A percentile compares a stretch with the other conserved stretches of the same genome.
Conservation (phyloP, 2,113 vertebrate species). For the Hypocryptadius cinnamomeus region DNA sequence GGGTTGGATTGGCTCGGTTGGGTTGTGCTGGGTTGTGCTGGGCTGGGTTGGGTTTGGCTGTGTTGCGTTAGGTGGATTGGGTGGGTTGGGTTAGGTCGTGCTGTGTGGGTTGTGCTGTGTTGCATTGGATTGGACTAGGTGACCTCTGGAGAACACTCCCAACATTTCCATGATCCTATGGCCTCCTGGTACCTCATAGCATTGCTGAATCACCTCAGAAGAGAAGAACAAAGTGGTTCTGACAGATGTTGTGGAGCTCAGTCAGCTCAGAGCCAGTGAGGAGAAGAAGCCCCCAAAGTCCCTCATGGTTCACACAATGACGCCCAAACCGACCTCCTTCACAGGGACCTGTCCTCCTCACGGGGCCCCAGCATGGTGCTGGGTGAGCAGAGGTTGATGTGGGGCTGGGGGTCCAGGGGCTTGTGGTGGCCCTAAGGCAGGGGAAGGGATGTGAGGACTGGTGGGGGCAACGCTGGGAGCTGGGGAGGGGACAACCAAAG, state of each 20-base stretch:
- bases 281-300: background rate
- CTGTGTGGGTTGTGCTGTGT: background rate
- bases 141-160: background rate
- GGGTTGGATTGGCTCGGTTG: background rate
- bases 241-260: background rate
- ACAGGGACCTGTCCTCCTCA: background rate
- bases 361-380: fast-evolving
- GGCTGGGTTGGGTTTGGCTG: fast-evolving
- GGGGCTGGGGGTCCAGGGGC: background rate
- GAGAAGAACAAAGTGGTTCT: background rate
- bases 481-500: background rate
- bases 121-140: background rate
- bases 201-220: background rate
- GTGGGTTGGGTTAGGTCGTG: fast-evolving
- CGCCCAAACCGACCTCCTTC: background rate
- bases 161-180: background rate
- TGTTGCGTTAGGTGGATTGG: background rate
- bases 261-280: fast-evolving
- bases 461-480: fast-evolving
- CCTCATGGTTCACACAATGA: fast-evolving
- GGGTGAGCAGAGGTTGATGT: background rate
- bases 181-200: background rate
- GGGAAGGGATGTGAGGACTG: background rate
- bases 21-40: background rate
- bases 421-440: background rate